Conservation (phyloP, 2,888 invertebrate species). For the Ceraclea dissimilis region DNA sequence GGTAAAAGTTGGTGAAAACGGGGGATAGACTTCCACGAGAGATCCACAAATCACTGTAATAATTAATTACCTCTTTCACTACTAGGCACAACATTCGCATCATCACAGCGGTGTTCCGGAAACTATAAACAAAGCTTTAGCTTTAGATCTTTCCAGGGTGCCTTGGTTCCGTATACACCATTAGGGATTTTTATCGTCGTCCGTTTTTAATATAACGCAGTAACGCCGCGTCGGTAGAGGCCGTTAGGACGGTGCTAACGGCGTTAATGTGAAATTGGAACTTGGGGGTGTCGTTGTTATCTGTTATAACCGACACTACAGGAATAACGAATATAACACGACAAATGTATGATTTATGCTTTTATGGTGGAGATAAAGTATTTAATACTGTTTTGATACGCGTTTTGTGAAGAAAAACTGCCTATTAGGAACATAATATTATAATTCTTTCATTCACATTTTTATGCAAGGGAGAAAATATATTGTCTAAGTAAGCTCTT, state of each 20-base stretch:
- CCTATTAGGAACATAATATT: background rate
- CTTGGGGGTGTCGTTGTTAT: slow-evolving; percentile 10
- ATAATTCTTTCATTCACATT: no score
- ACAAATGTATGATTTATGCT: background rate
- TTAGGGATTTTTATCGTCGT: slow-evolving; percentile 21
- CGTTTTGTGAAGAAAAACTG: background rate
- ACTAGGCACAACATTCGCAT: no score
- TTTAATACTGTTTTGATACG: background rate
- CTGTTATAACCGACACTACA: background rate
- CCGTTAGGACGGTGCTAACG: slow-evolving; percentile 22
- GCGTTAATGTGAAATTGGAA: slow-evolving; percentile 18
- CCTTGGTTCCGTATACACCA: no score
- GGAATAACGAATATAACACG: background rate
- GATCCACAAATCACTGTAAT: no score
- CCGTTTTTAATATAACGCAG: slow-evolving; percentile 23
- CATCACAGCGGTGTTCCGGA: no score
- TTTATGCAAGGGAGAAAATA: no score
- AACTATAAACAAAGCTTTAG: no score
- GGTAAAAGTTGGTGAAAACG: no score
- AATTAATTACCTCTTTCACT: no score
- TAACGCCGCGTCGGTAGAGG: slow-evolving; percentile 17
- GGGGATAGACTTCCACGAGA: no score
- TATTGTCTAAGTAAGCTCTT: no score
- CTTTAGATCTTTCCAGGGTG: no score
- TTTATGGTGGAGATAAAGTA: background rate